Evolutionary conservation across 2,888 invertebrate genomes (phyloP), one percentile per base, ranked within the genome.

Genomic region (Synanthedon andrenaeformis): DNA sequence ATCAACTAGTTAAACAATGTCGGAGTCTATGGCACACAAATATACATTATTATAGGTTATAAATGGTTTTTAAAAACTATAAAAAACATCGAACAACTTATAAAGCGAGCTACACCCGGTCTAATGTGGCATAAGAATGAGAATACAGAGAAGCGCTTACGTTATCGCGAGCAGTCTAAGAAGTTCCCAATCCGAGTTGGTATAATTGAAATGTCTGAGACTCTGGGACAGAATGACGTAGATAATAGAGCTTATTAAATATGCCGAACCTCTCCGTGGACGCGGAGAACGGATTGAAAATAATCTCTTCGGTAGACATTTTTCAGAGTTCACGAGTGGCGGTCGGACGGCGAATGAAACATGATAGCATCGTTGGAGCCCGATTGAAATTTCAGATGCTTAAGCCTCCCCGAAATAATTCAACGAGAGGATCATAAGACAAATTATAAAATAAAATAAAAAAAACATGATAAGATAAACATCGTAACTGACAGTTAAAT

Each of bases 231-330:
- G 65, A 68, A 62, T 71, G 72, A 74, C 69, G 72, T 71, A 76
- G 76, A 81, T 79, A 80, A 81, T 74, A 72, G 73, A 75, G 62
- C 70, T 79, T 77, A 76, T 80, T 77, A 77, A 78, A 78, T 74
- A 74, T 80, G 79, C 79, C 80, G 74, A 82, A 79, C 76, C 74
- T 74, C 69, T 71, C 61, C 61, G 65, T 60, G 68, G 62, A 63
- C 59, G 55, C 60, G 53, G 64, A 59, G 70, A 77, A 79, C 71
- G 76, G 78, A 81, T 82, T 78, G 76, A 68, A 72, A 72, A 70
- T 80, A 82, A 79, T 79, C 77, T 75, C 73, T 74, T 71, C 63
- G 61, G 72, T 63, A 75, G 77, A 74, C 70, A 77, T 74, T 76
- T 79, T 76, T 75, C 70, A 72, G 66, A 72, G 67, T 72, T 69